Percentiles rank a stretch among this genome's conserved stretches.
Evolutionary conservation across 1,140 invertebrate genomes (phyloP).

Genomic region (Caerostris darwini): DNA sequence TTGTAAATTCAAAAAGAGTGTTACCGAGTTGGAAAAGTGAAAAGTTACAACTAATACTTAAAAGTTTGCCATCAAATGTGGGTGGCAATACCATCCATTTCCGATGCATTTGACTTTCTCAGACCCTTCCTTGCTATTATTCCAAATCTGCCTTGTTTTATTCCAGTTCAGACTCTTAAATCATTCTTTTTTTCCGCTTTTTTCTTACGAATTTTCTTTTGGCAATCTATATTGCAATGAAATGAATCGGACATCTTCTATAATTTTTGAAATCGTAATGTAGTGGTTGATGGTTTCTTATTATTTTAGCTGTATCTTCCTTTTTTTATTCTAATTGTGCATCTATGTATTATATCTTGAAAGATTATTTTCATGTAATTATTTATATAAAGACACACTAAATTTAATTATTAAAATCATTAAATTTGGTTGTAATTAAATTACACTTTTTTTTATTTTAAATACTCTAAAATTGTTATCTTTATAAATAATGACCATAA

Average conservation of each 20-base stretch:
- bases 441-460: too few species aligned
- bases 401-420: too few species aligned
- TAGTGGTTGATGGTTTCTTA: background rate
- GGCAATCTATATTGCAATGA: too few species aligned
- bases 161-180: slow-evolving; percentile 3
- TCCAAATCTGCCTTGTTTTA: slow-evolving; percentile 31
- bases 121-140: background rate
- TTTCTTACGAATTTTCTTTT: background rate
- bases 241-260: too few species aligned
- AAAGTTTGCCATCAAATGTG: slow-evolving; percentile 46
- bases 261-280: background rate
- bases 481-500: too few species aligned
- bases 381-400: too few species aligned
- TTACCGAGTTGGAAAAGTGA: slow-evolving; percentile 11
- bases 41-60: slow-evolving; percentile 58
- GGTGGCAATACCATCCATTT: slow-evolving; percentile 65
- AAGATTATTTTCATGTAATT: too few species aligned
- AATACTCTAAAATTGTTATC: too few species aligned
- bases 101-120: slow-evolving; percentile 41
- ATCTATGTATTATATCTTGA: too few species aligned
- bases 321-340: background rate
- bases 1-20: background rate
- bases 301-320: background rate
- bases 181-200: background rate
- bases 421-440: too few species aligned